Evolutionary conservation across 2,797 vertebrate genomes (phyloP), one percentile per base, ranked within the genome.

Genomic region (Neoniphon sammara): DNA sequence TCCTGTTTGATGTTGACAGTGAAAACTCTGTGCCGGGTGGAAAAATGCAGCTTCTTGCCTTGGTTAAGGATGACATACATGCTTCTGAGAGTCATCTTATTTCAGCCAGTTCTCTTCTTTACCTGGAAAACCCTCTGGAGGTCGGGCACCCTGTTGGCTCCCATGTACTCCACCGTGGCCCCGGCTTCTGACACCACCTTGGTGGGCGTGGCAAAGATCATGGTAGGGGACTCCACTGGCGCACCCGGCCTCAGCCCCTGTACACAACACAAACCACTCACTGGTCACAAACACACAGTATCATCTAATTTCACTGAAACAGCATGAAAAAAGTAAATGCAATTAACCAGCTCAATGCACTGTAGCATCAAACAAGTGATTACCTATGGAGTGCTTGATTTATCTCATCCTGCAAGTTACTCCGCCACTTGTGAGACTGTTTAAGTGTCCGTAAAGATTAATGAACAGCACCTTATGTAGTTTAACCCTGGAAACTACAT

Each of bases 61-160:
- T 27, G 47, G n/a, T 46, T 56, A 18, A 42, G 12, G 14, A 42
- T 42, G 39, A 42, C 39, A 42, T 4, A 14, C 12, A 42, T 12
- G 4, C 1, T 1, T 15, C 18, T 15, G 17, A 63, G 6, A 4
- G 6, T 36, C 17, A 1, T 10, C 18, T 2, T 11, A n/a, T 56
- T 59, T 70, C 18, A 20, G n/a, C 21, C 2, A 15, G 14, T 47
- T 46, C 21, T 25, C n/a, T 55, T 66, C 1, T 0, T 82, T 94
- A 98, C 98, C 97, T 99, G 97, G 92, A 98, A 99, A 31, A 98
- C 0, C 80, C 87, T 97, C 90, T 98, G 98, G 25, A 98, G 81
- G 27, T 97, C 95, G 47, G 96, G 95, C 63, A 99, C 97, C 84
- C 81, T 95, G 93, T 97, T 99, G 81, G 86, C 71, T 77, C 90